phyloP scores from a whole-genome alignment of 2,797 vertebrate species.

The Spheniscus humboldti region DNA sequence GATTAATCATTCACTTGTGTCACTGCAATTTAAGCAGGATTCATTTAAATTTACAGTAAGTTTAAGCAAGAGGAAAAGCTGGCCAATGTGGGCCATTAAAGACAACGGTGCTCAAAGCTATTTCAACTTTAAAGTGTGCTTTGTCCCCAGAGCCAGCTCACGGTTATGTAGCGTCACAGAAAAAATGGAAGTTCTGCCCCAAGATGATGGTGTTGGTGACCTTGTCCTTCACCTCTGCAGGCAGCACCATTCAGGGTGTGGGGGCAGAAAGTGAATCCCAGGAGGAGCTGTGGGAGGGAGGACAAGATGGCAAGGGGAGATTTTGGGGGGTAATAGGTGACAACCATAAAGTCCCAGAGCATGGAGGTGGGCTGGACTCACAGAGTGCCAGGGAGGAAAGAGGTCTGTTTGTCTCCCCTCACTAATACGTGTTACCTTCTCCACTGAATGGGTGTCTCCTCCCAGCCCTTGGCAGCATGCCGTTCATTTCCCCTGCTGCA shows the following conservation, averaged over 20 bases:
- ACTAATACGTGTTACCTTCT: neutral
- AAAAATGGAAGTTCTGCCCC: neutral
- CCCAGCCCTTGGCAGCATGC: neutral
- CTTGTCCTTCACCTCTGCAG: neutral
- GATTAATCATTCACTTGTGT: neutral
- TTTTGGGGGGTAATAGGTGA: neutral
- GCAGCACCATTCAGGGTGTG: accelerated
- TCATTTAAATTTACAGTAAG: neutral
- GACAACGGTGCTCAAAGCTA: neutral
- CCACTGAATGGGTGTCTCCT: neutral
- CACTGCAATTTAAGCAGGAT: neutral
- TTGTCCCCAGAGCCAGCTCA: neutral
- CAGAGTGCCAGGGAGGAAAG: neutral
- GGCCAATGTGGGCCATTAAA: accelerated
- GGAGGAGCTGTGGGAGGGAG: neutral
- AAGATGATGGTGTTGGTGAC: neutral
- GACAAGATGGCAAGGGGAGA: neutral
- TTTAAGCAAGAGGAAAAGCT: neutral
- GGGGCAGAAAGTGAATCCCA: neutral
- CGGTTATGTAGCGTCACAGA: accelerated
- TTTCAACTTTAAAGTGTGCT: neutral
- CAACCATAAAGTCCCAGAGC: neutral
- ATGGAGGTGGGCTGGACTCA: neutral
- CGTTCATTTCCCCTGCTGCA: neutral
- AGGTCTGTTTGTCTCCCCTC: neutral